Percentiles rank a stretch among this genome's conserved stretches.
Conservation (phyloP, 2,797 vertebrate genomes). For the Lemur catta region DNA sequence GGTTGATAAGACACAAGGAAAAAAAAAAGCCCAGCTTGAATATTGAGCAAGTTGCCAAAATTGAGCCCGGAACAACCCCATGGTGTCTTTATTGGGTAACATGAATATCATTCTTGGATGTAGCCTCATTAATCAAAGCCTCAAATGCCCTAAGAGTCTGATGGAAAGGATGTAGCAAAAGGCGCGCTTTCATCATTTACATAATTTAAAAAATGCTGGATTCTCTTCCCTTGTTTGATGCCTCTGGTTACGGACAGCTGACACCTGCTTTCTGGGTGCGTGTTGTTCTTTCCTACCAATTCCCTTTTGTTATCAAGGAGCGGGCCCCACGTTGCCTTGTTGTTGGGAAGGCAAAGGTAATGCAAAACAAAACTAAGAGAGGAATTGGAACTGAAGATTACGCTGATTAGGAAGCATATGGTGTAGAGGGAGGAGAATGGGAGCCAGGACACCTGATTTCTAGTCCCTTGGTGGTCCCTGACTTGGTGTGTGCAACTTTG, state of each 20-base stretch:
- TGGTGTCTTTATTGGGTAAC: constrained; percentile 73
- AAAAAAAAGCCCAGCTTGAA: constrained; percentile 70
- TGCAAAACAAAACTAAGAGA: neutral
- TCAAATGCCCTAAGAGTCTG: constrained; percentile 49
- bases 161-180: constrained; percentile 68
- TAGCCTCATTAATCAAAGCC: constrained; percentile 73
- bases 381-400: neutral
- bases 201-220: constrained; percentile 74
- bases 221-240: constrained; percentile 64
- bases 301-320: neutral
- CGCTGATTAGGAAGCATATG: neutral
- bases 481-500: no score
- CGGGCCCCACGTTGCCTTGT: neutral
- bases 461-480: neutral
- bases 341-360: neutral
- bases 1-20: constrained; percentile 69
- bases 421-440: neutral
- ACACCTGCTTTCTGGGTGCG: constrained; percentile 49
- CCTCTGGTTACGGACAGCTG: constrained; percentile 66
- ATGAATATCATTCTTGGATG: constrained; percentile 63
- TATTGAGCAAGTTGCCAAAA: constrained; percentile 77
- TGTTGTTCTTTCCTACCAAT: neutral
- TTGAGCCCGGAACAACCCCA: constrained; percentile 61
- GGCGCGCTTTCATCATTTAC: constrained; percentile 76
- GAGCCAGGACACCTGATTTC: neutral